Evolutionary conservation across 2,888 invertebrate genomes (phyloP).

Genomic region (Hecatera dysodea): DNA sequence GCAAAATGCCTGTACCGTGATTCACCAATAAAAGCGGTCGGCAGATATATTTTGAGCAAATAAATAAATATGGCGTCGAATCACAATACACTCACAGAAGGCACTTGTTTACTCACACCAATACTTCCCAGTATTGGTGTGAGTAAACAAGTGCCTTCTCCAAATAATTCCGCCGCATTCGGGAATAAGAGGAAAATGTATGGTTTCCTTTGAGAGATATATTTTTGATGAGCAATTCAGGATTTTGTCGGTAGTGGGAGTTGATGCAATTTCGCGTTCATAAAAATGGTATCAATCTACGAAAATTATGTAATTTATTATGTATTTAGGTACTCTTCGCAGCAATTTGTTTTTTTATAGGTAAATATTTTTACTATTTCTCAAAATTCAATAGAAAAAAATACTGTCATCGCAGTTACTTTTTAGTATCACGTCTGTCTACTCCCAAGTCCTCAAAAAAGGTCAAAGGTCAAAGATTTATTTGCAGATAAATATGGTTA

Average conservation of each 20-base stretch:
- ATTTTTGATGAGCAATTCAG: conserved; percentile 14
- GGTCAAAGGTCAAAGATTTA: too few relatives aligned
- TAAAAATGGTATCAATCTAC: neutral
- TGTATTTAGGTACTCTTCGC: too few relatives aligned
- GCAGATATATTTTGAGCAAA: conserved; percentile 8
- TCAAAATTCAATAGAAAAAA: too few relatives aligned
- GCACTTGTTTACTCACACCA: too few relatives aligned
- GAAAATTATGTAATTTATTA: too few relatives aligned
- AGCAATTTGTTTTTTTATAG: too few relatives aligned
- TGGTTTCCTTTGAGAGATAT: conserved; percentile 11
- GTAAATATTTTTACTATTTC: too few relatives aligned
- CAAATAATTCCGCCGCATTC: conserved; percentile 47
- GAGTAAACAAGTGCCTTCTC: conserved; percentile 30
- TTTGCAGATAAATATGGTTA: too few relatives aligned
- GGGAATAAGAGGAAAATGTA: conserved; percentile 6
- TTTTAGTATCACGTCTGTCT: too few relatives aligned
- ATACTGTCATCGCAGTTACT: too few relatives aligned
- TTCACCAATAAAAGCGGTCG: conserved; percentile 16
- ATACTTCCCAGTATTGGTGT: conserved; percentile 35
- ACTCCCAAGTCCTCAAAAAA: too few relatives aligned
- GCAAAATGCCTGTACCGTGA: neutral
- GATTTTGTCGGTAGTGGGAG: neutral
- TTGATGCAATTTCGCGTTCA: neutral
- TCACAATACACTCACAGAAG: too few relatives aligned
- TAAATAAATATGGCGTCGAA: conserved; percentile 21